phyloP scores from a whole-genome alignment of 2,888 invertebrate species.

The Barypeithes pellucidus region DNA sequence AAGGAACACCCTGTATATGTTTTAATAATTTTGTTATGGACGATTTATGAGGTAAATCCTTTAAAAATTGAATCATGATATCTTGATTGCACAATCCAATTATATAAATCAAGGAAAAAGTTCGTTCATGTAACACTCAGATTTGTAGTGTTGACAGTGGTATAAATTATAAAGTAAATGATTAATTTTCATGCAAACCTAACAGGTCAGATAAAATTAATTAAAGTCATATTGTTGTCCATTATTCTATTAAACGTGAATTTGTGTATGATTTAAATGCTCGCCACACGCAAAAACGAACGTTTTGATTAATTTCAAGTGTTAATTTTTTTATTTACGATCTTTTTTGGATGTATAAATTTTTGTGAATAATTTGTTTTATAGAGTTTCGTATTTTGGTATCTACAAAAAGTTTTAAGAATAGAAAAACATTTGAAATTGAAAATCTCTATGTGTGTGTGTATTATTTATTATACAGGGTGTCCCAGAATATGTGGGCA shows the following conservation, averaged over 20 bases:
- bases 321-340: slow-evolving; percentile 26
- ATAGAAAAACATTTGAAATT: too few relatives aligned
- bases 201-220: slow-evolving; percentile 51
- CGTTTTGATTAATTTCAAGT: slow-evolving; percentile 29
- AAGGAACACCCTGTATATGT: background rate
- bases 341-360: slow-evolving; percentile 3
- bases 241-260: slow-evolving; percentile 44
- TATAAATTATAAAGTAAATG: slow-evolving; percentile 41
- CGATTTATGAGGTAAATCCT: too few relatives aligned
- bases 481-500: too few relatives aligned
- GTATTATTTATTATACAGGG: too few relatives aligned
- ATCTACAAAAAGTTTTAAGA: background rate
- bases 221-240: slow-evolving; percentile 50
- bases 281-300: slow-evolving; percentile 40
- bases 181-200: slow-evolving; percentile 43
- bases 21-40: too few relatives aligned
- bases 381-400: background rate
- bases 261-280: slow-evolving; percentile 46
- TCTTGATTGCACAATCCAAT: too few relatives aligned
- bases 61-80: too few relatives aligned
- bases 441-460: too few relatives aligned
- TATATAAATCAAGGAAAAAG: too few relatives aligned
- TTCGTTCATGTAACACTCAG: background rate
- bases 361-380: slow-evolving; percentile 14
- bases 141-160: slow-evolving; percentile 34